Percentiles rank a stretch among this genome's conserved stretches.
Conservation (phyloP, 2,888 invertebrate genomes). For the Apamea crenata region DNA sequence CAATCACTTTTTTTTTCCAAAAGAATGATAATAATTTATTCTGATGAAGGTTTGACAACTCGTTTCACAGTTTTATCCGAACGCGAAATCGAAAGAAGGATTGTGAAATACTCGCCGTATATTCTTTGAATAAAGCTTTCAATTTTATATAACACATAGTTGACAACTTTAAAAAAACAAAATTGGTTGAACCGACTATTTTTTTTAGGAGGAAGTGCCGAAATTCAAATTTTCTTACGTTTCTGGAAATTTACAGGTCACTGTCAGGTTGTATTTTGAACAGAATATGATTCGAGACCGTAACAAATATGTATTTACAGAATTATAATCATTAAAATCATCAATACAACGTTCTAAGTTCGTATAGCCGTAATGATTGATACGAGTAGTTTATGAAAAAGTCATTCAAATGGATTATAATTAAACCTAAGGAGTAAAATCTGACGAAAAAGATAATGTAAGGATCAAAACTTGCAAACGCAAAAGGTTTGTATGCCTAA, state of each 20-base stretch:
- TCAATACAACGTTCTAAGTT: no score
- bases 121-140: neutral
- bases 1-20: conserved; percentile 48
- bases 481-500: neutral
- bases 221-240: neutral
- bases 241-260: neutral
- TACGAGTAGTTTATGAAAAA: no score
- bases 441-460: neutral
- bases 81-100: conserved; percentile 42
- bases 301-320: no score
- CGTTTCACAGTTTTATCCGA: conserved; percentile 49
- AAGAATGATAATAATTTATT: conserved; percentile 57
- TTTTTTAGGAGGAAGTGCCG: neutral
- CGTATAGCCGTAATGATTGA: no score
- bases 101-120: conserved; percentile 24
- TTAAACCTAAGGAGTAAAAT: neutral
- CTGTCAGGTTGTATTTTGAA: neutral
- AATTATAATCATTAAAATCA: no score
- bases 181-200: neutral
- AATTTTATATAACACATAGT: neutral
- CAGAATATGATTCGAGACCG: no score
- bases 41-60: conserved; percentile 64
- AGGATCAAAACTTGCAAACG: neutral
- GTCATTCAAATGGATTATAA: no score
- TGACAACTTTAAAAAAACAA: neutral